Percentiles rank a stretch among this genome's conserved stretches.
phyloP scores from a whole-genome alignment of 2,797 vertebrate species.

The Arnoldichthys spilopterus region DNA sequence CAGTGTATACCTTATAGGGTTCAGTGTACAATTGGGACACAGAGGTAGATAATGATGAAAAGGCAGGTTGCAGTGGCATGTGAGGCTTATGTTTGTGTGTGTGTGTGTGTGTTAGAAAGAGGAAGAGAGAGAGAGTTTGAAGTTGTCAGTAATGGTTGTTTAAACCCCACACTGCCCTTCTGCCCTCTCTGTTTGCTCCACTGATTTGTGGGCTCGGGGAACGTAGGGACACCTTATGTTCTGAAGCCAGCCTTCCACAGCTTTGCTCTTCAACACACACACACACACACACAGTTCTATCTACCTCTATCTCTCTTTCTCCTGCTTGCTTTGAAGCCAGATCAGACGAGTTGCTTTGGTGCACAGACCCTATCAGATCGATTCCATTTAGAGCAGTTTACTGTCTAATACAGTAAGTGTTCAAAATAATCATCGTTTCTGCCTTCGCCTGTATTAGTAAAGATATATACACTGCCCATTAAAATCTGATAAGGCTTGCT shows the following conservation, averaged over 20 bases:
- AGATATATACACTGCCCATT: too few species aligned
- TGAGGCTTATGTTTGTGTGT: conserved; percentile 53
- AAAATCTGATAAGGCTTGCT: too few species aligned
- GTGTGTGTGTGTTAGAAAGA: too few species aligned
- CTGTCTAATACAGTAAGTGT: neutral
- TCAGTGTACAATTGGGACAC: too few species aligned
- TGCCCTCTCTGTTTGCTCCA: conserved; percentile 72
- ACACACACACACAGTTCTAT: conserved; percentile 5
- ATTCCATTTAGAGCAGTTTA: conserved; percentile 52
- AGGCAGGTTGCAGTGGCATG: conserved; percentile 1
- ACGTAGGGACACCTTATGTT: conserved; percentile 59
- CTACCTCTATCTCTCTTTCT: conserved; percentile 32
- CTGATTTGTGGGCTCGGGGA: conserved; percentile 75
- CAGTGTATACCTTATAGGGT: too few species aligned
- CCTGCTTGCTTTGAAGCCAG: conserved; percentile 59
- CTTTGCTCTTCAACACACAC: too few species aligned
- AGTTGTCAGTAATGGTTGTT: conserved; percentile 70
- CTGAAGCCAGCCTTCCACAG: too few species aligned
- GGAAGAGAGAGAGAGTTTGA: conserved; percentile 60
- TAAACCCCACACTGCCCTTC: conserved; percentile 73
- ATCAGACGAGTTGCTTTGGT: conserved; percentile 58
- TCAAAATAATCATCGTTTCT: neutral
- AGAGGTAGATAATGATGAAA: too few species aligned
- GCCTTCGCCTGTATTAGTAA: neutral
- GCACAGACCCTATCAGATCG: conserved; percentile 59